phyloP scores from a whole-genome alignment of 2,113 vertebrate genomes.

The Monopterus albus region DNA sequence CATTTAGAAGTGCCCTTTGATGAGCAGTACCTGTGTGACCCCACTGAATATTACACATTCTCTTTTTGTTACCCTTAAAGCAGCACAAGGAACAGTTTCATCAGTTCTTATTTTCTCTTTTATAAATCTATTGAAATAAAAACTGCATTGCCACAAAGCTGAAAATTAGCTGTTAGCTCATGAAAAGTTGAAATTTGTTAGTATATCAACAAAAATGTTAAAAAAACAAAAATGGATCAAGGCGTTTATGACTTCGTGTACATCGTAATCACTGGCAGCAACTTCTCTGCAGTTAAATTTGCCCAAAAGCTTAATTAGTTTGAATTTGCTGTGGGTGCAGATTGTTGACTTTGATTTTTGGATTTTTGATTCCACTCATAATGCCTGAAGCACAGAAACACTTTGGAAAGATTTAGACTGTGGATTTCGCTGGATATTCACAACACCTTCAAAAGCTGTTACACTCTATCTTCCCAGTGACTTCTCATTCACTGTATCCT shows the following conservation, averaged over 20 bases:
- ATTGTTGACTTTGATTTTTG: not conserved
- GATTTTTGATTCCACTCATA: not conserved
- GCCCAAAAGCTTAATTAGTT: not conserved
- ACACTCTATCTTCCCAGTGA: not conserved
- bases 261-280: not conserved
- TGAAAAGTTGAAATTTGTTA: too few species aligned
- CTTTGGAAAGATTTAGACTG: not conserved
- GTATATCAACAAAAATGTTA: too few species aligned
- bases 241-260: not conserved
- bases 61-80: not conserved
- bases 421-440: not conserved
- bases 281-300: not conserved
- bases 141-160: too few species aligned
- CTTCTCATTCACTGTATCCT: slow-evolving; percentile 28
- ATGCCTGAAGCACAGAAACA: not conserved
- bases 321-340: not conserved
- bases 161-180: too few species aligned
- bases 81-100: not conserved
- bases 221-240: too few species aligned
- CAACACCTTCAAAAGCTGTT: slow-evolving; percentile 11
- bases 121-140: too few species aligned
- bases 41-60: not conserved
- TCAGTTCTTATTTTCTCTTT: too few species aligned
- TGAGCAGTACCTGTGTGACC: not conserved
- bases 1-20: not conserved